Evolutionary conservation across 2,888 invertebrate genomes (phyloP), one percentile per base, ranked within the genome.

Genomic region (Drosophila picticornis): DNA sequence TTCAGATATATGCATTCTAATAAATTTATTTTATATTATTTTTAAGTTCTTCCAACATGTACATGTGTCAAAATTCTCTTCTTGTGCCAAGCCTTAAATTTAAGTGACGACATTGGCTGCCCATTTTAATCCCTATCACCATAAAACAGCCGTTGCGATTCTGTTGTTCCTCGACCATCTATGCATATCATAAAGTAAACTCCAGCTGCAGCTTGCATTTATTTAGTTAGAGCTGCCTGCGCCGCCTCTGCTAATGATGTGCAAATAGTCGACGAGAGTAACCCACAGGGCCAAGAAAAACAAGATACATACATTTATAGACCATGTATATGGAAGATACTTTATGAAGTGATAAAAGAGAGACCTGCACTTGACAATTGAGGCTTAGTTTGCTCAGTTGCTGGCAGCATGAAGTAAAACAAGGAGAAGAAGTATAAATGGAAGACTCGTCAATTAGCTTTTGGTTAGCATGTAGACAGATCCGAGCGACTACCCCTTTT

Each of bases 401-500:
- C 62, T 66, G 66, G 71, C 62, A 48, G 31, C 34, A 36, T 2
- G 16, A 25, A 38, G 31, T n/a, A 22, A 31, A 40, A 40, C 40
- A 56, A 56, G 36, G 32, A 40, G 61, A 32, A 38, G 50, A 55
- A 16, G 40, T 73, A 38, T 63, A 51, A 40, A 55, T 43, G 74
- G 48, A 76, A 72, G 76, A 68, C 64, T 79, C 72, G 74, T 83
- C 88, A 84, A 88, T 84, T 84, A 88, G 88, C 88, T 79, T 75
- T 64, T 72, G 56, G 60, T 55, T 58, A 51, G 58, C 46, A 60
- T 46, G 55, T 27, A 66, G 31, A 52, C 52, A 55, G 32, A 52
- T 25, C 34, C 36, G 46, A 25, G 61, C 10, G 55, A 46, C 69
- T 62, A 75, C 75, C 78, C 77, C 51, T 66, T 68, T 52, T 13